phyloP scores from a whole-genome alignment of 2,797 vertebrate species.

The Chelonia mydas region DNA sequence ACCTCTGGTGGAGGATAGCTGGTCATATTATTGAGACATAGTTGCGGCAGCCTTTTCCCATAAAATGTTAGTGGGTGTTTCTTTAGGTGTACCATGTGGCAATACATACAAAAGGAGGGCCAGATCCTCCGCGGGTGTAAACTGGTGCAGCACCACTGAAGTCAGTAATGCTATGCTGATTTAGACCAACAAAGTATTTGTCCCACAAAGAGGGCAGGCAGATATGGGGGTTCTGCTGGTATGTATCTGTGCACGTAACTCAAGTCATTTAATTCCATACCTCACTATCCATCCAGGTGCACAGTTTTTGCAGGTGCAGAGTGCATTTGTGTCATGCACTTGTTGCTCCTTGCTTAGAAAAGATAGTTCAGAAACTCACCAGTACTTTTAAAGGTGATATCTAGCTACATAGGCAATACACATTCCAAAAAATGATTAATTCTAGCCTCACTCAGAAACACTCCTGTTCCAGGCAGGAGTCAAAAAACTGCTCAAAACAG shows the following conservation, averaged over 20 bases:
- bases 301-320: slow-evolving; percentile 59
- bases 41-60: slow-evolving; percentile 59
- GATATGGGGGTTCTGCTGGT: background rate
- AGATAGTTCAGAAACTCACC: slow-evolving; percentile 23
- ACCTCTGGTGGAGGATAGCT: slow-evolving; percentile 38
- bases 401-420: background rate
- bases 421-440: background rate
- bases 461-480: background rate
- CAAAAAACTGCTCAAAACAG: background rate
- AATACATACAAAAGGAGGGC: background rate
- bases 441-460: background rate
- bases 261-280: slow-evolving; percentile 66
- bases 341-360: slow-evolving; percentile 33
- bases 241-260: slow-evolving; percentile 62
- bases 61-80: slow-evolving; percentile 52
- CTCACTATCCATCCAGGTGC: slow-evolving; percentile 64
- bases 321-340: background rate
- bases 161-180: background rate
- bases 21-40: slow-evolving; percentile 66
- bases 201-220: background rate
- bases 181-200: background rate
- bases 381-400: slow-evolving; percentile 21
- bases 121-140: background rate
- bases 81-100: slow-evolving; percentile 33
- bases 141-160: background rate